phyloP scores from a whole-genome alignment of 1,140 invertebrate genomes.

The Mercenaria mercenaria region DNA sequence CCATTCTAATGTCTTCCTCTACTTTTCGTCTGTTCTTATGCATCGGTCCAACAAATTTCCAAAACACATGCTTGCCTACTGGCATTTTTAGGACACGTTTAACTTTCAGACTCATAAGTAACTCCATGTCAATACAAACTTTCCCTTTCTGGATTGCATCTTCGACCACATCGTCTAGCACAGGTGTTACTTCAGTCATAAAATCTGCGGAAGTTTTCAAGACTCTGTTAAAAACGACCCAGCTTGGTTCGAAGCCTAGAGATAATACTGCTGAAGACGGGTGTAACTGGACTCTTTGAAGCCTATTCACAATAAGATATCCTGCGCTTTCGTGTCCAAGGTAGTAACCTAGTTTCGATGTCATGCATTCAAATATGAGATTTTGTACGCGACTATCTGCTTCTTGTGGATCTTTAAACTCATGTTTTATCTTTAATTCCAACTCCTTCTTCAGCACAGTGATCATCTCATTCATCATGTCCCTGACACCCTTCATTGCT shows the following conservation, averaged over 20 bases:
- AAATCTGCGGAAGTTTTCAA: slow-evolving; percentile 79
- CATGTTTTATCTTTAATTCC: slow-evolving; percentile 56
- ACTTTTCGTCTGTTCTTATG: slow-evolving; percentile 69
- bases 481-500: slow-evolving; percentile 73
- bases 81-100: slow-evolving; percentile 60
- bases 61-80: slow-evolving; percentile 71
- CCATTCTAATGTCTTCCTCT: slow-evolving; percentile 61
- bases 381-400: slow-evolving; percentile 64
- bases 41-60: slow-evolving; percentile 73
- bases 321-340: slow-evolving; percentile 79
- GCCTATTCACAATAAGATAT: slow-evolving; percentile 69
- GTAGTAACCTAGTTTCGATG: slow-evolving; percentile 73
- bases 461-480: slow-evolving; percentile 76
- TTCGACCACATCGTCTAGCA: slow-evolving; percentile 71
- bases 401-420: slow-evolving; percentile 65
- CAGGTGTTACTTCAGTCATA: slow-evolving; percentile 76
- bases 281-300: slow-evolving; percentile 77
- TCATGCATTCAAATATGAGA: slow-evolving; percentile 72
- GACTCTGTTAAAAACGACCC: slow-evolving; percentile 77
- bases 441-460: slow-evolving; percentile 74
- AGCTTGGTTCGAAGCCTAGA: slow-evolving; percentile 71
- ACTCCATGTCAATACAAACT: slow-evolving; percentile 68
- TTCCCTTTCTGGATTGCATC: slow-evolving; percentile 63
- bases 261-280: slow-evolving; percentile 77
- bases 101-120: slow-evolving; percentile 57